A percentile compares a stretch with the other conserved stretches of the same genome.
Evolutionary conservation across 2,797 vertebrate genomes (phyloP).

Genomic region (Serranus cabrilla): DNA sequence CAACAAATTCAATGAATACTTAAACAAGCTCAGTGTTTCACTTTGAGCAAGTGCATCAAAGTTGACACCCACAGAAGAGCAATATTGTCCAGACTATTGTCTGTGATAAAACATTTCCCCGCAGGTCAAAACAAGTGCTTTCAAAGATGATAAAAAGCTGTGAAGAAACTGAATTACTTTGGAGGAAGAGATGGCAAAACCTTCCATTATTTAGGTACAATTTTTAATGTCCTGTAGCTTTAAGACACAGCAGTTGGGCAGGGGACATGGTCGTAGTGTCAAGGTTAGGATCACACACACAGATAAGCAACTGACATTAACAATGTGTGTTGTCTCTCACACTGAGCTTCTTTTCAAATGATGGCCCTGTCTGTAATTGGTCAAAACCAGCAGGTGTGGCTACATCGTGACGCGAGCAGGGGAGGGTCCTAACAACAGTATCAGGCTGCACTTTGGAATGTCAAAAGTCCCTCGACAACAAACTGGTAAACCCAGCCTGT

Average conservation of each 20-base stretch:
- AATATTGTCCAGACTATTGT: neutral
- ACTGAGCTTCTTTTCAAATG: slow-evolving; percentile 34
- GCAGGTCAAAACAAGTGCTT: neutral
- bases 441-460: slow-evolving; percentile 74
- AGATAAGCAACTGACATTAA: slow-evolving; percentile 27
- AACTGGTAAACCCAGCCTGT: slow-evolving; percentile 30
- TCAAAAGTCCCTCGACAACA: slow-evolving; percentile 51
- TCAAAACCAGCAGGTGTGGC: slow-evolving; percentile 36
- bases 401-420: slow-evolving; percentile 2
- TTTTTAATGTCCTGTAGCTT: neutral
- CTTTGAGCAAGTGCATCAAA: neutral
- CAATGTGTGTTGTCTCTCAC: neutral
- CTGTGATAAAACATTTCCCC: neutral
- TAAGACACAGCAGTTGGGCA: neutral
- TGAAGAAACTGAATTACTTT: neutral
- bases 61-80: neutral
- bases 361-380: slow-evolving; percentile 42
- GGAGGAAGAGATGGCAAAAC: neutral
- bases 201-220: neutral
- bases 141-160: neutral
- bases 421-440: slow-evolving; percentile 24
- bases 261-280: neutral
- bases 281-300: slow-evolving; percentile 21
- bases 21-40: no score
- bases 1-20: neutral